phyloP scores from a whole-genome alignment of 2,113 vertebrate genomes.

The Columba janthina region DNA sequence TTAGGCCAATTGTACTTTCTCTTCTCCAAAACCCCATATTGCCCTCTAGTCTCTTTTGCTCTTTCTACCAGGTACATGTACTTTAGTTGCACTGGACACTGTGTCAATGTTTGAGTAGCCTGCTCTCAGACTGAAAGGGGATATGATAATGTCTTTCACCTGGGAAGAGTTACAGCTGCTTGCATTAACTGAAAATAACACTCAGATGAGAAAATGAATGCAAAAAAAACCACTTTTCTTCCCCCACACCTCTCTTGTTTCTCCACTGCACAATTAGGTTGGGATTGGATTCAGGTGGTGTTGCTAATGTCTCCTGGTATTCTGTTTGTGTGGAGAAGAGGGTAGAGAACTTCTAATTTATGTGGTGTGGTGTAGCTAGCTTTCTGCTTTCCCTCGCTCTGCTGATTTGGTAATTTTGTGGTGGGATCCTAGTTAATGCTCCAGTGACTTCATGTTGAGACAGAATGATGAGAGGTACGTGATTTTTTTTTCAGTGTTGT shows the following conservation, averaged over 20 bases:
- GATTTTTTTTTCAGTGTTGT: background rate
- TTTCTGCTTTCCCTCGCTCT: background rate
- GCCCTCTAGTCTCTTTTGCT: background rate
- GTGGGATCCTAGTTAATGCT: background rate
- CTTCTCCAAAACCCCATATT: background rate
- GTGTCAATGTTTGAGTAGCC: background rate
- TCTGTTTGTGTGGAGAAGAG: background rate
- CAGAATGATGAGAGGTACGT: background rate
- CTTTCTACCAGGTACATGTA: background rate
- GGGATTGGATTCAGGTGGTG: background rate
- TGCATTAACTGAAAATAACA: background rate
- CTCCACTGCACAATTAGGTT: background rate
- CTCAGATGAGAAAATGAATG: background rate
- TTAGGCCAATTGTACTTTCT: background rate
- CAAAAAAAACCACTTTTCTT: background rate
- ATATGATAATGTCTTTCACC: background rate
- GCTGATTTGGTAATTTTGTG: background rate
- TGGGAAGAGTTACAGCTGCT: background rate
- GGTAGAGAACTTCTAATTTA: rapidly evolving
- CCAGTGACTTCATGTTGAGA: background rate
- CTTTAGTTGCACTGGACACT: background rate
- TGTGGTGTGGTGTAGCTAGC: background rate
- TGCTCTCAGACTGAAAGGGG: background rate
- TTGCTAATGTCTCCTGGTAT: background rate
- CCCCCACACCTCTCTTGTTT: rapidly evolving